Evolutionary conservation across 2,797 vertebrate genomes (phyloP).

Genomic region (Gambusia yucatana): DNA sequence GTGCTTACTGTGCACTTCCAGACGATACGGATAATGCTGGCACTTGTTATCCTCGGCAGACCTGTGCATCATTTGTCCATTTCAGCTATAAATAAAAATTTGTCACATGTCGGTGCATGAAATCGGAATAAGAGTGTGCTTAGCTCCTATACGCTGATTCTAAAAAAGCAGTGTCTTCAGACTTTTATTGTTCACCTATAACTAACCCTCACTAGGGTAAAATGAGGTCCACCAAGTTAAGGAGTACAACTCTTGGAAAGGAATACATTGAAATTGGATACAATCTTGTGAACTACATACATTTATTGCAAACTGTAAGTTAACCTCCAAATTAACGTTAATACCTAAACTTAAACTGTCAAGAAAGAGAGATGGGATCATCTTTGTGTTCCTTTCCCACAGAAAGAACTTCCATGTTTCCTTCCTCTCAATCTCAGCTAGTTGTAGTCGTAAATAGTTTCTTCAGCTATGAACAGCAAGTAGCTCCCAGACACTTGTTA

Average conservation of each 20-base stretch:
- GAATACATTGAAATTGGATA: background rate
- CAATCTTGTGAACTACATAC: background rate
- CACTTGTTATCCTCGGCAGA: conserved; percentile 59
- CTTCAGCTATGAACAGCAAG: background rate
- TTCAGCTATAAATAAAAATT: conserved; percentile 51
- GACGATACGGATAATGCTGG: conserved; percentile 60
- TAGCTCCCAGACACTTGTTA: background rate
- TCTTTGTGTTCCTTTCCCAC: background rate
- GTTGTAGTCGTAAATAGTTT: background rate
- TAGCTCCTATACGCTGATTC: conserved; percentile 16
- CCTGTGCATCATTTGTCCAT: conserved; percentile 44
- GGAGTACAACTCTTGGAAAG: background rate
- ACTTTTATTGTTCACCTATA: background rate
- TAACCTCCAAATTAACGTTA: background rate
- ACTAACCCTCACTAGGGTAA: background rate
- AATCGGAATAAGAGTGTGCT: background rate
- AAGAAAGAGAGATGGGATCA: background rate
- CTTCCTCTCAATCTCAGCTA: background rate
- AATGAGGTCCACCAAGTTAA: background rate
- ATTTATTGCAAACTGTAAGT: background rate
- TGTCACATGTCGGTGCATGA: conserved; percentile 20
- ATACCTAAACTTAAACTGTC: background rate
- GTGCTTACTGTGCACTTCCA: conserved; percentile 59
- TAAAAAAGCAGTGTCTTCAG: conserved; percentile 17
- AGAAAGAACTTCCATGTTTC: background rate